Base-by-base conservation (phyloP, 1,140 invertebrate genomes). In the Drosophila navojoa region DNA sequence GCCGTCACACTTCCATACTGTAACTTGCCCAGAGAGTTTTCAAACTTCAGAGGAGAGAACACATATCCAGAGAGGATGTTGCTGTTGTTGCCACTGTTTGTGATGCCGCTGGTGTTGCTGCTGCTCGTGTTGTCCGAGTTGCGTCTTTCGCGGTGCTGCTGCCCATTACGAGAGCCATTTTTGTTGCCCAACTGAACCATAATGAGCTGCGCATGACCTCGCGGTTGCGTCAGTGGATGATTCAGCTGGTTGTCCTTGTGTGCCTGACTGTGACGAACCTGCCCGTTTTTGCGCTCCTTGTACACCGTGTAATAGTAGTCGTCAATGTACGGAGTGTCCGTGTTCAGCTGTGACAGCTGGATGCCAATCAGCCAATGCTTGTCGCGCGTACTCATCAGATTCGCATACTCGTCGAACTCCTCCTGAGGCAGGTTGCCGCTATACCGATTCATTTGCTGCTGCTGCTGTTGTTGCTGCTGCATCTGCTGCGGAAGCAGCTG, bases 351-450 rank as follows among this genome's bases (percentile, higher is more conserved):
- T 63, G 98, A 92, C 77, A 98, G 93, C 92, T 98, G 98, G 82
- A 99, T 98, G 90, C 98, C 98, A 52, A 97, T 95, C 2, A 99
- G 93, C 97, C 97, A 98, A 69, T 98, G 97, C 87, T 98, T 98
- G 84, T 99, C 98, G 44, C 95, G 94, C 70, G 94, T 94, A 42
- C 96, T 97, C 98, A 99, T 99, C 3, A 98, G 92, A 22, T 97
- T 97, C 5, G 96, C 95, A 91, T 98, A 98, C 81, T 97, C 96
- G 91, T 98, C 97, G 57, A 79, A 92, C 42, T 91, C 91, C n/a
- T 91, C 77, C 11, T 77, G 71, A 1, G 90, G 82, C 19, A 92
- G 71, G 52, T 92, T 92, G 5, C 91, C 91, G 85, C 85, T 60
- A 16, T 67, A 73, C 7, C 74, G 76, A 59, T 68, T 62, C 3